Evolutionary conservation across 2,888 invertebrate genomes (phyloP).

Genomic region (Dendrolimus houi): DNA sequence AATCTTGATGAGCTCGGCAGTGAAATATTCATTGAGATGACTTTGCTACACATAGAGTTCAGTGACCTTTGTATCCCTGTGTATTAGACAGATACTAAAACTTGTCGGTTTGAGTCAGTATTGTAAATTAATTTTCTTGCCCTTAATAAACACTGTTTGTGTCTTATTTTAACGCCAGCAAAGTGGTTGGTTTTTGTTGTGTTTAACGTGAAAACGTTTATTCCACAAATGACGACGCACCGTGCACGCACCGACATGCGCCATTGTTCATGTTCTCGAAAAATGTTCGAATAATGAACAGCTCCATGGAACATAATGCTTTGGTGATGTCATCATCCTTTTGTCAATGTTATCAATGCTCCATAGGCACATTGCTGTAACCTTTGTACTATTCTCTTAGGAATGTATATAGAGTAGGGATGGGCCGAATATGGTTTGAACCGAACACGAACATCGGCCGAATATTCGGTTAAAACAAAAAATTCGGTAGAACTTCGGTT

Average conservation of each 20-base stretch:
- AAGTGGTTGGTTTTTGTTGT: not conserved
- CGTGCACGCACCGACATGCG: constrained; percentile 6
- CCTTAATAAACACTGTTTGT: not conserved
- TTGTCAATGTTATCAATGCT: constrained; percentile 2
- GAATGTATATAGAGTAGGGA: too few species aligned
- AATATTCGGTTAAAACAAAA: too few species aligned
- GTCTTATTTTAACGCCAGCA: not conserved
- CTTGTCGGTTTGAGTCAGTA: not conserved
- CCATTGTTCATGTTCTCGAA: constrained; percentile 24
- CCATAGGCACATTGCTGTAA: not conserved
- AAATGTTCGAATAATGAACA: constrained; percentile 9
- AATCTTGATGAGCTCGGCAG: too few species aligned
- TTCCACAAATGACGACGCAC: not conserved
- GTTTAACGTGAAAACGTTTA: not conserved
- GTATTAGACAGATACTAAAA: not conserved
- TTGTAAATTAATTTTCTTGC: not conserved
- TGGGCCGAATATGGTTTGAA: too few species aligned
- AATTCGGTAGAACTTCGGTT: too few species aligned
- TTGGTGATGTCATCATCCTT: constrained; percentile 1
- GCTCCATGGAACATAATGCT: constrained; percentile 1
- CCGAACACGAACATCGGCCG: too few species aligned
- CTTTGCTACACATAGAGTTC: not conserved
- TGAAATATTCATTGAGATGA: not conserved
- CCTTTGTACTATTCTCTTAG: constrained; percentile 3
- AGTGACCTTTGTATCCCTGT: not conserved